Conservation (phyloP, 1,140 invertebrate species). For the Schlechtendalia chinensis region DNA sequence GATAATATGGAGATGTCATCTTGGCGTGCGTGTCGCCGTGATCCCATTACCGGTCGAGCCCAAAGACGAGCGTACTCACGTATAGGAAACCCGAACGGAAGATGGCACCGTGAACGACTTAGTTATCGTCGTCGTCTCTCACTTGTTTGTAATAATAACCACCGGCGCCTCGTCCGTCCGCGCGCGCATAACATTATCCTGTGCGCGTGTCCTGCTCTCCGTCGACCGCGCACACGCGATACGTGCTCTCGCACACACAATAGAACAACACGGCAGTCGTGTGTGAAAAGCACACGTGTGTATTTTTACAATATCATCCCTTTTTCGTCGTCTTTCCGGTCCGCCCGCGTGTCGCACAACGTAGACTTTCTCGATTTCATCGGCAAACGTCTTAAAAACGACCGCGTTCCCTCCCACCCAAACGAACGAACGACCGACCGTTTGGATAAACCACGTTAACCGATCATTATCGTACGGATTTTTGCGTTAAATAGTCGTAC, state of each 20-base stretch:
- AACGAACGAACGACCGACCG: too few species aligned
- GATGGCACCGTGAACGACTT: background rate
- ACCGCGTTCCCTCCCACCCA: too few species aligned
- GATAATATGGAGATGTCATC: conserved; percentile 18
- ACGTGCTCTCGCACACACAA: too few species aligned
- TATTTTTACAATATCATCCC: too few species aligned
- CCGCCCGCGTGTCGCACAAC: too few species aligned
- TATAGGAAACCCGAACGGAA: background rate
- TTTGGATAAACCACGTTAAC: too few species aligned
- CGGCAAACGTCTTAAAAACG: too few species aligned
- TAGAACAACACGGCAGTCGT: background rate
- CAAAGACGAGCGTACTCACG: background rate
- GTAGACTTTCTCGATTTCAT: too few species aligned
- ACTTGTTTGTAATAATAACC: background rate
- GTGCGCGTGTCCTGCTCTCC: background rate
- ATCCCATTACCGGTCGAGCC: conserved; percentile 16
- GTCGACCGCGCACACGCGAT: too few species aligned
- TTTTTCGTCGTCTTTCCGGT: too few species aligned
- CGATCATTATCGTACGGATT: too few species aligned
- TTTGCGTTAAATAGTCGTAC: too few species aligned
- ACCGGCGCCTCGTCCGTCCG: background rate
- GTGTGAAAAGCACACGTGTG: background rate
- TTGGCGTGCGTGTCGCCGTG: background rate
- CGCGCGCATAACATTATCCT: background rate
- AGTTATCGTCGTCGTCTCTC: conserved; percentile 9